These are phyloP conservation scores for Drosophila mimica DNA, from an alignment of 2,888 invertebrate genomes.

Conservation along the genomic window DNA sequence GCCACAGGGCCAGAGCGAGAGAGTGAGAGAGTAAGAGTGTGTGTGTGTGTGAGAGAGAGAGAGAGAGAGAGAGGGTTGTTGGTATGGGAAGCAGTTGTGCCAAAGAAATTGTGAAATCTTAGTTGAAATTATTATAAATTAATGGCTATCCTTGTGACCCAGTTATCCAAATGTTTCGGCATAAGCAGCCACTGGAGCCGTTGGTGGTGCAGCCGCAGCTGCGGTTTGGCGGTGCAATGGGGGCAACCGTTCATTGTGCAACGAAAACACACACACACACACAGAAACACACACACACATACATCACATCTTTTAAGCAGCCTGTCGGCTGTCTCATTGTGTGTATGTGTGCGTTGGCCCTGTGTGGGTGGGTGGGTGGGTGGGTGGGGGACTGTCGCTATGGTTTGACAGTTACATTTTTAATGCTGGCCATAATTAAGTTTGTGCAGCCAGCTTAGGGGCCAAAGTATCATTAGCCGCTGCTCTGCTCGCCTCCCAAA, in stretches of 20 bases:
- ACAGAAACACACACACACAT: conserved; percentile 42
- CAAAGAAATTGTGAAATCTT: conserved; percentile 80
- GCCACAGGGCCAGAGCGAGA: not conserved
- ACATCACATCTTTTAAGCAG: conserved; percentile 61
- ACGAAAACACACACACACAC: conserved; percentile 30
- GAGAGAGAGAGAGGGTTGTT: not conserved
- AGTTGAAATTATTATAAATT: conserved; percentile 81
- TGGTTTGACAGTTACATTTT: conserved; percentile 79
- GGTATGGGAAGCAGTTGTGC: conserved; percentile 20
- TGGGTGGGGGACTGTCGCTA: conserved; percentile 34
- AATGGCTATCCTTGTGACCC: conserved; percentile 79
- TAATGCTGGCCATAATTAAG: conserved; percentile 77
- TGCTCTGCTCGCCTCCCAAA: conserved; percentile 10
- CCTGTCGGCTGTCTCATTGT: conserved; percentile 22
- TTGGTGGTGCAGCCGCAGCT: conserved; percentile 35
- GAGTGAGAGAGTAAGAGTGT: not conserved
- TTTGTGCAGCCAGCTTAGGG: conserved; percentile 65
- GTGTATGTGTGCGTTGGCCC: conserved; percentile 2
- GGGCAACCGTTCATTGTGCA: conserved; percentile 56
- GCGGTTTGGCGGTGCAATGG: conserved; percentile 24
- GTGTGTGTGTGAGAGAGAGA: no score
- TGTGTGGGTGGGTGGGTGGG: not conserved
- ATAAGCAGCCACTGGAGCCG: conserved; percentile 51
- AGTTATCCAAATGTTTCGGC: conserved; percentile 72
- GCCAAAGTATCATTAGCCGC: conserved; percentile 45